A percentile compares a stretch with the other conserved stretches of the same genome.
Evolutionary conservation across 1,140 invertebrate species (phyloP).

Genomic region (Mesaphorura yosii): DNA sequence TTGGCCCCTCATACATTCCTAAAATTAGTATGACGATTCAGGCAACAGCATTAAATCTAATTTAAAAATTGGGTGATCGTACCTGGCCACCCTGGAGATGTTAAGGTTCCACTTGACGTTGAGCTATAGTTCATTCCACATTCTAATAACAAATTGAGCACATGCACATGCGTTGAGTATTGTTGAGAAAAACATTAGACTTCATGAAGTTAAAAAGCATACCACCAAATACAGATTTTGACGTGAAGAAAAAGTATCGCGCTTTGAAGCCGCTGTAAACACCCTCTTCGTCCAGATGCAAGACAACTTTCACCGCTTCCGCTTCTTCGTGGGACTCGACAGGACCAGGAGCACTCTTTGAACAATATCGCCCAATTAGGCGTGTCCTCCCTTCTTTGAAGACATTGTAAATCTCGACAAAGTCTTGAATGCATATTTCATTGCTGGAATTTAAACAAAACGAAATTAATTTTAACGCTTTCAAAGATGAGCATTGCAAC

Average conservation of each 20-base stretch:
- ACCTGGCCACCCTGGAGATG: conserved; percentile 73
- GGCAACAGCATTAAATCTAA: too few relatives aligned
- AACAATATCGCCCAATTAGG: conserved; percentile 57
- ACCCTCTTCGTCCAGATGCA: conserved; percentile 68
- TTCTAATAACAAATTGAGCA: too few relatives aligned
- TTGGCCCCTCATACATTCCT: conserved; percentile 68
- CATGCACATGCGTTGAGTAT: too few relatives aligned
- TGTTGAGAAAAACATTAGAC: too few relatives aligned
- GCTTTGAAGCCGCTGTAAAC: conserved; percentile 85
- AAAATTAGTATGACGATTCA: too few relatives aligned
- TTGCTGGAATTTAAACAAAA: conserved; percentile 21
- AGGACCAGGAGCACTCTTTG: conserved; percentile 48
- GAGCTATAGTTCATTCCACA: conserved; percentile 82
- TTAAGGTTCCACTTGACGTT: conserved; percentile 70
- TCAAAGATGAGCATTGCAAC: conserved; percentile 20
- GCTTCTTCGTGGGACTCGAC: conserved; percentile 77
- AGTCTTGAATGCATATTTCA: conserved; percentile 68
- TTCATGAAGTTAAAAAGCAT: conserved; percentile 28
- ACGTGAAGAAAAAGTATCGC: conserved; percentile 71
- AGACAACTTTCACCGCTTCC: conserved; percentile 63
- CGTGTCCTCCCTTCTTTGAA: conserved; percentile 65
- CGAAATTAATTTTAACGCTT: conserved; percentile 44
- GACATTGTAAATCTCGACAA: conserved; percentile 82
- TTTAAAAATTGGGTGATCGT: too few relatives aligned
- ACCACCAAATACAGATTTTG: conserved; percentile 73